These are phyloP conservation scores for Teleogryllus oceanicus DNA, from an alignment of 2,888 invertebrate species.

Conservation along the genomic window DNA sequence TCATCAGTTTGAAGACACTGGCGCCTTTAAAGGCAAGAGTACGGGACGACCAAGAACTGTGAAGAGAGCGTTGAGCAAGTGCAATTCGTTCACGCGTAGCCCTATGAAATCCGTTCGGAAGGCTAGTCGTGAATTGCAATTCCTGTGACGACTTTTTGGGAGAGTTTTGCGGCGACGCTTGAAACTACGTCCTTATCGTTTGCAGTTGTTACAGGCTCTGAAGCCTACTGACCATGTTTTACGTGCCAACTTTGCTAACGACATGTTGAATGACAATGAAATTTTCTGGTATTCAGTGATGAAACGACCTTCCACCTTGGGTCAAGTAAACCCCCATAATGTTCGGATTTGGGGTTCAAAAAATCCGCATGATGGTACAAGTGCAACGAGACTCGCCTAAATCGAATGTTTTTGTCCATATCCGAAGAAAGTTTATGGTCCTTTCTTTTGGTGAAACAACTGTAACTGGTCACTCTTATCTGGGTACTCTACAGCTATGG, in stretches of 20 bases:
- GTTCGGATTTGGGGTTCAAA: neutral
- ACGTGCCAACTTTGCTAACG: constrained; percentile 12
- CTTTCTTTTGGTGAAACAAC: too few relatives aligned
- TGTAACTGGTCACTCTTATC: too few relatives aligned
- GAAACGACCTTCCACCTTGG: constrained; percentile 21
- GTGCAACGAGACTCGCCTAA: constrained; percentile 25
- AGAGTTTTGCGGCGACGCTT: constrained; percentile 26
- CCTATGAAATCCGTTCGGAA: too few relatives aligned
- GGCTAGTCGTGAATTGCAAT: constrained; percentile 26
- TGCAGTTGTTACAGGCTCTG: constrained; percentile 24
- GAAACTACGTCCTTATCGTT: constrained; percentile 21
- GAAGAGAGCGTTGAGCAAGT: too few relatives aligned
- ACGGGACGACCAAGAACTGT: too few relatives aligned
- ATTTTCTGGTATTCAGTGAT: constrained; percentile 23
- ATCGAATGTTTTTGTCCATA: constrained; percentile 24
- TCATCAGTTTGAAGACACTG: too few relatives aligned
- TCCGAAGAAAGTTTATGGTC: constrained; percentile 26
- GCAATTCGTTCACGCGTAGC: too few relatives aligned
- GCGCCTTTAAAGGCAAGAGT: too few relatives aligned
- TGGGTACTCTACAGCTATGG: constrained; percentile 19
- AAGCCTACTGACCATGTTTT: too few relatives aligned
- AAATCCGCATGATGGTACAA: constrained; percentile 25
- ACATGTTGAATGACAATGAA: neutral
- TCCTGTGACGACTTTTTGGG: constrained; percentile 24
- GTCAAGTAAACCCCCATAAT: neutral